Conservation (phyloP, 23 tunicate genomes). For the Pegea sp. region DNA sequence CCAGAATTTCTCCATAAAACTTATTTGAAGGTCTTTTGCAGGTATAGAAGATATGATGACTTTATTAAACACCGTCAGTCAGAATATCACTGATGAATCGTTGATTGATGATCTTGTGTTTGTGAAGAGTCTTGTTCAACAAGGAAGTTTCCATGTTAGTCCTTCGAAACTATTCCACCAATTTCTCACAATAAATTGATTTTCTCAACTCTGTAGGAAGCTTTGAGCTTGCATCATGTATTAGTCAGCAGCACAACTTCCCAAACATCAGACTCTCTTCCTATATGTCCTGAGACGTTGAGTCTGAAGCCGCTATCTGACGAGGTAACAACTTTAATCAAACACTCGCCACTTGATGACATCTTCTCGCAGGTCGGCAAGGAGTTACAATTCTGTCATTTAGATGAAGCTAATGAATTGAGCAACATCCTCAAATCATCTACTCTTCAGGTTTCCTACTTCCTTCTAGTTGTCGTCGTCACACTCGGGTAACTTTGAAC, state of each 20-base stretch:
- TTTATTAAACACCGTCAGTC: slow-evolving; percentile 15
- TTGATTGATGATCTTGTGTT: slow-evolving; percentile 29
- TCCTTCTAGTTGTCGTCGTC: not conserved
- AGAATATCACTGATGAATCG: slow-evolving; percentile 15
- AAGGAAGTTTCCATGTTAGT: slow-evolving; percentile 54
- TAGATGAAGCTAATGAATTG: slow-evolving; percentile 21
- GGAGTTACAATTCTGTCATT: slow-evolving; percentile 20
- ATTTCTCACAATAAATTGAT: too few species aligned
- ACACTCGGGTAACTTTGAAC: not conserved
- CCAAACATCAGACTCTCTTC: not conserved
- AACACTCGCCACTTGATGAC: too few species aligned
- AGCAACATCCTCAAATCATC: slow-evolving; percentile 16
- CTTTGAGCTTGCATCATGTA: slow-evolving; percentile 28
- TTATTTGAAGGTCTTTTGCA: slow-evolving; percentile 2
- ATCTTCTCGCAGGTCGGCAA: slow-evolving; percentile 48
- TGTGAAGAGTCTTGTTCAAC: slow-evolving; percentile 27
- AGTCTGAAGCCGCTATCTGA: slow-evolving; percentile 13
- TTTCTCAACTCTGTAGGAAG: too few species aligned
- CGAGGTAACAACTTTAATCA: too few species aligned
- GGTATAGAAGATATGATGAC: slow-evolving; percentile 52
- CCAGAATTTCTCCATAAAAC: too few species aligned
- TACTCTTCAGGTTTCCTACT: slow-evolving; percentile 16
- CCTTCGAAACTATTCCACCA: not conserved
- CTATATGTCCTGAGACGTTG: slow-evolving; percentile 9
- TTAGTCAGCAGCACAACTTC: slow-evolving; percentile 13